Evolutionary conservation across 1,140 invertebrate species (phyloP).

Genomic region (Lepidurus packardi): DNA sequence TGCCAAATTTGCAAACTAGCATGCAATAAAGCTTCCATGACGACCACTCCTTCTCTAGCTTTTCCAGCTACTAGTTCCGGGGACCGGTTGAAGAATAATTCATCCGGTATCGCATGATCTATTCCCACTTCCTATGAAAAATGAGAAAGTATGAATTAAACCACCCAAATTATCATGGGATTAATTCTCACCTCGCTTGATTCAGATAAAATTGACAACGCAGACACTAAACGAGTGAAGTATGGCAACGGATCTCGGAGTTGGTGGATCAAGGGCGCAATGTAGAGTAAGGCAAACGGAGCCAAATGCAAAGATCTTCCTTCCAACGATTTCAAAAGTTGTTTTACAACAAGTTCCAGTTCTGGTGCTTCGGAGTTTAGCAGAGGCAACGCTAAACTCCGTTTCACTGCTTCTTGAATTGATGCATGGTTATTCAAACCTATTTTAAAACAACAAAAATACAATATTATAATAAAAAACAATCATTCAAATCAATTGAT

Average conservation of each 20-base stretch:
- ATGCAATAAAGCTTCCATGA: not conserved
- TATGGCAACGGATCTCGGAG: not conserved
- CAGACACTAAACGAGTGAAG: not conserved
- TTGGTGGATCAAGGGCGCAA: not conserved
- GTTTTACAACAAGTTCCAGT: not conserved
- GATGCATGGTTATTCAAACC: not conserved
- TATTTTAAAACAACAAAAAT: not conserved
- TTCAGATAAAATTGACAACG: not conserved
- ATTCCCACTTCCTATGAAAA: not conserved
- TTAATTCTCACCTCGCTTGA: not conserved
- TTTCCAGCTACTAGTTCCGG: not conserved
- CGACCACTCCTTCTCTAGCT: not conserved
- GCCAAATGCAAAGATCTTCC: not conserved
- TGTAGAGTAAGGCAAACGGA: not conserved
- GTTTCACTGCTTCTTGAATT: not conserved
- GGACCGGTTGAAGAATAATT: not conserved
- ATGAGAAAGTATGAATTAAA: not conserved
- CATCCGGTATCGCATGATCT: not conserved
- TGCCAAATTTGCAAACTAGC: slow-evolving; percentile 1
- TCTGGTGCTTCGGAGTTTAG: not conserved
- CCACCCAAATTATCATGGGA: not conserved
- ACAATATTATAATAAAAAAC: not conserved
- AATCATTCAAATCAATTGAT: too few relatives aligned
- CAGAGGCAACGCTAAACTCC: not conserved
- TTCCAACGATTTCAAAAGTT: not conserved